Base-by-base conservation (phyloP, 2,797 vertebrate species). In the Emydoidea blandingii region DNA sequence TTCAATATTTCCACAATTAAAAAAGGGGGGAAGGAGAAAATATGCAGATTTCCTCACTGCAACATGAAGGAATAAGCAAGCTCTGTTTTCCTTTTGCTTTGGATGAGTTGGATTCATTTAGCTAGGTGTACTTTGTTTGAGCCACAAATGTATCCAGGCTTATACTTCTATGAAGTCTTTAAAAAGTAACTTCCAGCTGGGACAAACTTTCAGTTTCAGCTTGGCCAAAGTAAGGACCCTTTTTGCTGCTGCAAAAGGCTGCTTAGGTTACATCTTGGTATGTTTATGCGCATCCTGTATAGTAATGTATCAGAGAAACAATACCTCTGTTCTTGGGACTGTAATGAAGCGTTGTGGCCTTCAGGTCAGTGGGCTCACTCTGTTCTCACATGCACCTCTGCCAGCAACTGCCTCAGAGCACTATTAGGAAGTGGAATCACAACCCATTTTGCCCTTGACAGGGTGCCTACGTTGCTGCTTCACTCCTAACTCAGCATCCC, bases 131-230 rank as follows among this genome's bases (percentile, higher is more conserved):
- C 41, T 91, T 95, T 91, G 59, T 74, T 93, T 79, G 82, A 89
- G 87, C 52, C 80, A 47, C 57, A 85, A 59, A 56, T 65, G 88
- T 86, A 83, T 15, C 79, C 85, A 95, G 68, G 2, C 0, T 89
- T 95, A 53, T 19, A 41, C 27, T n/a, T 95, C 95, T 94, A 95
- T 95, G 95, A 95, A 86, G 89, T 85, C 56, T 62, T 18, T 83
- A 81, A 93, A 91, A 94, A 92, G 83, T 90, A 90, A 53, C 85
- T 89, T 91, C 79, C 96, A 87, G 88, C 52, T 93, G 78, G 37
- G 49, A 94, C 86, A 88, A 95, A 79, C 89, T 93, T 52, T 59
- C 29, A 1, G 1, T 68, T 68, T 68, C n/a, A 37, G 19, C 12
- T n/a, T 94, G 53, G 86, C 83, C 85, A 89, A 86, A 91, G 68